Percentiles rank a stretch among this genome's conserved stretches.
phyloP scores from a whole-genome alignment of 2,113 vertebrate species.

The Aegotheles bennettii region DNA sequence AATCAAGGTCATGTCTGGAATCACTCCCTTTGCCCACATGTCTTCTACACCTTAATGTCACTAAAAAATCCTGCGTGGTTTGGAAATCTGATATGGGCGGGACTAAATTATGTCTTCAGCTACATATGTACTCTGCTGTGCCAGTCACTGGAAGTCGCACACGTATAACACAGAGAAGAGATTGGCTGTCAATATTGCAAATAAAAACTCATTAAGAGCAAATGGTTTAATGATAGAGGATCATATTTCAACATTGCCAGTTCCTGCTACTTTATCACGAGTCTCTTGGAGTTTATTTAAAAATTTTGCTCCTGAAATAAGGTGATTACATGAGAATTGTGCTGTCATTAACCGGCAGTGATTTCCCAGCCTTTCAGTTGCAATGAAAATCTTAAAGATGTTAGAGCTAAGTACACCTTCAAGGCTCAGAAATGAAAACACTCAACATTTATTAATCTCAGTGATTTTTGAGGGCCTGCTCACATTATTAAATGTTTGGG shows the following conservation, averaged over 20 bases:
- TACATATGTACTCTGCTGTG: not conserved
- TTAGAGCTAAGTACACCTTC: slow-evolving; percentile 8
- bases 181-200: slow-evolving; percentile 38
- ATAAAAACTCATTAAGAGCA: slow-evolving; percentile 46
- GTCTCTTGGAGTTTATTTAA: slow-evolving; percentile 35
- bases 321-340: slow-evolving; percentile 11
- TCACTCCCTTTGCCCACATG: not conserved
- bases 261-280: not conserved
- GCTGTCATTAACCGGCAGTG: slow-evolving; percentile 20
- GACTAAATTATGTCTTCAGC: not conserved
- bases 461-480: not conserved
- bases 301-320: slow-evolving; percentile 32
- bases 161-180: not conserved
- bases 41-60: not conserved
- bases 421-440: slow-evolving; percentile 30
- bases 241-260: not conserved
- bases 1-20: not conserved
- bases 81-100: not conserved
- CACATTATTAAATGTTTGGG: not conserved
- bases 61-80: not conserved
- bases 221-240: not conserved
- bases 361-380: slow-evolving; percentile 33
- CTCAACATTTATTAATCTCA: not conserved
- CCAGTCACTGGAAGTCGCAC: not conserved
- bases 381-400: not conserved